Percentiles rank a stretch among this genome's conserved stretches.
Conservation (phyloP, 1,140 invertebrate genomes). For the Nasonia giraulti region DNA sequence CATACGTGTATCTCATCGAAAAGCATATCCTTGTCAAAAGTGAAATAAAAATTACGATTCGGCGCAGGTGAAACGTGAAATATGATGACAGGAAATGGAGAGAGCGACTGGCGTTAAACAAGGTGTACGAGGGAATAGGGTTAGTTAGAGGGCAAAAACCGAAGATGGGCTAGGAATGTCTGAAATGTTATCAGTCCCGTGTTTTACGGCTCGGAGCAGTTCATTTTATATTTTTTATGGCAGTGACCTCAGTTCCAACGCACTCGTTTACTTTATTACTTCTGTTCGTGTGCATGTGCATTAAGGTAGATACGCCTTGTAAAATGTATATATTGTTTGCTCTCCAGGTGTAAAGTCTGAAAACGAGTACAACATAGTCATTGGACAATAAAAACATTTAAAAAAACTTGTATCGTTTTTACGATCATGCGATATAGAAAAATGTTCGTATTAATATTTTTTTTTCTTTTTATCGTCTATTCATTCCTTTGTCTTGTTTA, state of each 20-base stretch:
- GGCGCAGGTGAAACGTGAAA: not conserved
- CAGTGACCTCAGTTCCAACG: slow-evolving; percentile 26
- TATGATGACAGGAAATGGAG: slow-evolving; percentile 15
- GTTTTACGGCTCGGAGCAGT: slow-evolving; percentile 15
- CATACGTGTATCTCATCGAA: slow-evolving; percentile 19
- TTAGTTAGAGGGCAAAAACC: not conserved
- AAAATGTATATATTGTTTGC: not conserved
- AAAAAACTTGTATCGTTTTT: slow-evolving; percentile 15
- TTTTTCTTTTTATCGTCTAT: not conserved
- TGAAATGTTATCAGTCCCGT: slow-evolving; percentile 15
- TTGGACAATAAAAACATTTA: slow-evolving; percentile 13
- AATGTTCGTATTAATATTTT: not conserved
- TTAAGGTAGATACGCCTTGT: no score
- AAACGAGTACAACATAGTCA: not conserved
- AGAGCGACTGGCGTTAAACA: not conserved
- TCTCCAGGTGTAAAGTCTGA: slow-evolving; percentile 1
- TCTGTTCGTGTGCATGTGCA: not conserved
- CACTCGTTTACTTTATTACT: slow-evolving; percentile 10
- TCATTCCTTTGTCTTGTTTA: not conserved
- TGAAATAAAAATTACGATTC: slow-evolving; percentile 31
- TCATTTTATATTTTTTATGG: slow-evolving; percentile 30
- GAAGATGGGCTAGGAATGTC: slow-evolving; percentile 16
- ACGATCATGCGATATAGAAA: not conserved
- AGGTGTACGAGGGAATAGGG: not conserved
- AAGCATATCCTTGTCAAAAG: slow-evolving; percentile 18